Percentiles rank a stretch among this genome's conserved stretches.
Conservation (phyloP, 2,113 vertebrate species). For the Centropus unirufus region DNA sequence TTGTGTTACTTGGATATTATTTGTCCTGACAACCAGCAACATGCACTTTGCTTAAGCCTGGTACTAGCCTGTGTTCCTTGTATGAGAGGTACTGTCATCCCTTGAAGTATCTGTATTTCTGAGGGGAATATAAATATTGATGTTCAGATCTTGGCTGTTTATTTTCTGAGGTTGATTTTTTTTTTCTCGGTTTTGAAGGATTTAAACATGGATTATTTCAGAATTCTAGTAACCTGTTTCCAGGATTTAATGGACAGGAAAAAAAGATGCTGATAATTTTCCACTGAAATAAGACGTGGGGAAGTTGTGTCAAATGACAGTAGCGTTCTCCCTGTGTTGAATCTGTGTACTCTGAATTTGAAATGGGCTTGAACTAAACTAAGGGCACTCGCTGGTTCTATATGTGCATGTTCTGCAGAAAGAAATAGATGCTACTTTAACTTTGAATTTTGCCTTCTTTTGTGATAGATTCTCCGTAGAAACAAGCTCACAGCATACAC, state of each 20-base stretch:
- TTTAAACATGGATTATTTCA: background rate
- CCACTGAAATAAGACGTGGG: background rate
- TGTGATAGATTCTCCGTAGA: background rate
- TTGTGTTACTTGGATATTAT: conserved; percentile 5
- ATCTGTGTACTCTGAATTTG: background rate
- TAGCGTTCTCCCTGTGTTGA: background rate
- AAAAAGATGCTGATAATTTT: background rate
- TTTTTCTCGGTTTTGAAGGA: background rate
- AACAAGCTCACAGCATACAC: background rate
- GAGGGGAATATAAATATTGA: background rate
- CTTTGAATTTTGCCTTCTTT: background rate
- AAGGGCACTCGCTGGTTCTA: background rate
- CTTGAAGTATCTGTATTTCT: background rate
- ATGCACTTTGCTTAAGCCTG: background rate
- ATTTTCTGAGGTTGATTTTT: background rate
- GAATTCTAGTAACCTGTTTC: background rate
- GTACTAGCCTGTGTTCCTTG: background rate
- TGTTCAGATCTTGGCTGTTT: background rate
- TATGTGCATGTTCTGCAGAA: background rate
- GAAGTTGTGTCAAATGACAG: background rate
- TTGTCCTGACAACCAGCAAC: background rate
- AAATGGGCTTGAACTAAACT: background rate
- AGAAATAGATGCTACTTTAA: background rate
- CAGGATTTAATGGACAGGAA: background rate
- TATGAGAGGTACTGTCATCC: background rate